Evolutionary conservation across 2,113 vertebrate genomes (phyloP).

Genomic region (Entelurus aequoreus): DNA sequence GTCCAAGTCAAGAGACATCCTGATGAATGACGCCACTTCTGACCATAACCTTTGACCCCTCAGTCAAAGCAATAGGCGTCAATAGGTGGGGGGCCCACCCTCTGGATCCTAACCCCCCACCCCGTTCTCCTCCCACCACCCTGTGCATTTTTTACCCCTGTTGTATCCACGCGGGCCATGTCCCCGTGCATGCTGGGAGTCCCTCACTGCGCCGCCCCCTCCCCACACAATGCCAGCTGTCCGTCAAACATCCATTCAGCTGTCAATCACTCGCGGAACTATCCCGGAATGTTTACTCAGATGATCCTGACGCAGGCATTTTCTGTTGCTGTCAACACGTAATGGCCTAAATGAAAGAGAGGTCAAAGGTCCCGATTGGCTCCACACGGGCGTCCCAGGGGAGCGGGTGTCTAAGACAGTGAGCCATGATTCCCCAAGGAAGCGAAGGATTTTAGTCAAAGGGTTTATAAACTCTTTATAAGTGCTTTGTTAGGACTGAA

Average conservation of each 20-base stretch:
- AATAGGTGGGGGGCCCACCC: constrained; percentile 35
- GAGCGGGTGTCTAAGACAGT: neutral
- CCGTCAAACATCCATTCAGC: constrained; percentile 58
- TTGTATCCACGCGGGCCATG: constrained; percentile 42
- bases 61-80: constrained; percentile 43
- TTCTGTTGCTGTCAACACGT: constrained; percentile 17
- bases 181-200: constrained; percentile 51
- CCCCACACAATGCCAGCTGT: constrained; percentile 57
- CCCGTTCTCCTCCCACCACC: constrained; percentile 15
- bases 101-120: constrained; percentile 29
- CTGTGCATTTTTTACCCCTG: constrained; percentile 45
- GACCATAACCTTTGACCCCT: constrained; percentile 56
- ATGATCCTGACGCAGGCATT: constrained; percentile 3
- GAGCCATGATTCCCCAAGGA: too few relatives aligned
- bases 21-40: constrained; percentile 54
- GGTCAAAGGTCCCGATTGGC: constrained; percentile 16
- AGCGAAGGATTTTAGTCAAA: too few relatives aligned
- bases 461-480: too few relatives aligned
- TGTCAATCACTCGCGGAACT: constrained; percentile 57
- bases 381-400: constrained; percentile 1
- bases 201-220: constrained; percentile 16
- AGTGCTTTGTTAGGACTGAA: too few relatives aligned
- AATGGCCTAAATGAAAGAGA: constrained; percentile 14
- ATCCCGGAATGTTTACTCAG: constrained; percentile 21
- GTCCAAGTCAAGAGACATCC: constrained; percentile 20